Evolutionary conservation across 2,797 vertebrate species (phyloP).

Genomic region (Scolopax bukidnonensis): DNA sequence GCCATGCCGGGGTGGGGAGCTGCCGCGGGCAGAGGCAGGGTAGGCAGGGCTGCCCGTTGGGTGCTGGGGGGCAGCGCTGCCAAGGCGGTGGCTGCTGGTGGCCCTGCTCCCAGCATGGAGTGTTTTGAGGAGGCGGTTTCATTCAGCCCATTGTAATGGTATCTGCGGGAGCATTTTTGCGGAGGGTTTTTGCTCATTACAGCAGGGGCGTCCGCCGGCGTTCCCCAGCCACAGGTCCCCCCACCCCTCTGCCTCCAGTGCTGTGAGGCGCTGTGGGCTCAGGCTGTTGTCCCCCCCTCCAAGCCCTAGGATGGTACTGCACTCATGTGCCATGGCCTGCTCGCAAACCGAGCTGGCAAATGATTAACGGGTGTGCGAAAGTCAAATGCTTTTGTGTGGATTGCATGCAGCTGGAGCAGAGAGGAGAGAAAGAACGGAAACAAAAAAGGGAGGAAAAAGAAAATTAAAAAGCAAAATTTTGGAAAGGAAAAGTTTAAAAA

Average conservation of each 20-base stretch:
- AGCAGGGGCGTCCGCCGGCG: fast-evolving
- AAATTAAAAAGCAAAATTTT: too few species aligned
- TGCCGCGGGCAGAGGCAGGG: neutral
- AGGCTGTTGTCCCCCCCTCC: neutral
- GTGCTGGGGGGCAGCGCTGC: neutral
- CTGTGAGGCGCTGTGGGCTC: neutral
- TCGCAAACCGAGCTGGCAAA: neutral
- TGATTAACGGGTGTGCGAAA: neutral
- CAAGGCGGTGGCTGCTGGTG: neutral
- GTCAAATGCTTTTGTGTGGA: neutral
- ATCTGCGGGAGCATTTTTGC: neutral
- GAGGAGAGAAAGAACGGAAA: neutral
- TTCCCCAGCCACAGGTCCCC: neutral
- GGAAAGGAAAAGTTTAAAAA: neutral
- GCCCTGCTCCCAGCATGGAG: neutral
- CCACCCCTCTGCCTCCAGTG: neutral
- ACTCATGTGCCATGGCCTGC: fast-evolving
- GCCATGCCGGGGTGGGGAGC: fast-evolving
- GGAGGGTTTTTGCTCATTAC: neutral
- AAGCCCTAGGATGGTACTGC: neutral
- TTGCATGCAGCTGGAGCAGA: neutral
- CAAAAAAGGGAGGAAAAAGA: neutral
- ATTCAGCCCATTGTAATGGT: neutral
- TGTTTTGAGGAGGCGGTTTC: neutral
- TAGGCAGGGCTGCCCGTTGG: neutral